These are phyloP conservation scores for Aphodius granarius DNA, from an alignment of 2,888 invertebrate genomes.

Conservation along the genomic window DNA sequence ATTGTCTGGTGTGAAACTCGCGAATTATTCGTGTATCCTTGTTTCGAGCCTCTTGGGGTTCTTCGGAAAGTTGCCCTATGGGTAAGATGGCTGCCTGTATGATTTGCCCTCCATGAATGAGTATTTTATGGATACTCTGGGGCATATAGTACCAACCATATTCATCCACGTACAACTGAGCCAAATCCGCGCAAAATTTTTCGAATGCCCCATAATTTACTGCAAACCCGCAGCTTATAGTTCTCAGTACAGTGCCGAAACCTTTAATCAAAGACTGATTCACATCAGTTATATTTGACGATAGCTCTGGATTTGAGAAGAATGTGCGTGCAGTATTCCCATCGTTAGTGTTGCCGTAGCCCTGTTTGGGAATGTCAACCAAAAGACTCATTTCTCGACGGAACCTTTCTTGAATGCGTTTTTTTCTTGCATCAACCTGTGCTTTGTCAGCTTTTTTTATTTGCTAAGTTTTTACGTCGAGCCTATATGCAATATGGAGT, in stretches of 20 bases:
- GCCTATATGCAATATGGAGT: constrained; percentile 1
- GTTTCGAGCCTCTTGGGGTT: not conserved
- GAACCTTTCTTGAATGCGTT: not conserved
- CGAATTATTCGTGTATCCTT: constrained; percentile 5
- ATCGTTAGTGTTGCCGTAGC: not conserved
- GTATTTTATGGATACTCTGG: constrained; percentile 19
- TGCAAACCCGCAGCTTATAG: not conserved
- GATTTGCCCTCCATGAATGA: constrained; percentile 17
- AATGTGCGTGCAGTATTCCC: constrained; percentile 6
- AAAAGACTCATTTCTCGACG: not conserved
- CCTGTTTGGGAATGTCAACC: not conserved
- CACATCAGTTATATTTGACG: constrained; percentile 1
- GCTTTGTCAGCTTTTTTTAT: not conserved
- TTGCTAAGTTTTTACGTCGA: not conserved
- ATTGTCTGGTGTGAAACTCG: not conserved
- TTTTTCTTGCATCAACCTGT: not conserved
- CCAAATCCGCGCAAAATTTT: not conserved
- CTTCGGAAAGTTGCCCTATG: not conserved
- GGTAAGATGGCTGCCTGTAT: constrained; percentile 11
- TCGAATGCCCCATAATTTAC: not conserved
- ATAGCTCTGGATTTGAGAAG: not conserved
- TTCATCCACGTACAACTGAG: not conserved
- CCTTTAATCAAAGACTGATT: not conserved
- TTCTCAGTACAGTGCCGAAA: not conserved
- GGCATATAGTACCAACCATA: constrained; percentile 4